Percentiles rank a stretch among this genome's conserved stretches.
Evolutionary conservation across 2,888 invertebrate species (phyloP).

Genomic region (Mechanitis messenoides): DNA sequence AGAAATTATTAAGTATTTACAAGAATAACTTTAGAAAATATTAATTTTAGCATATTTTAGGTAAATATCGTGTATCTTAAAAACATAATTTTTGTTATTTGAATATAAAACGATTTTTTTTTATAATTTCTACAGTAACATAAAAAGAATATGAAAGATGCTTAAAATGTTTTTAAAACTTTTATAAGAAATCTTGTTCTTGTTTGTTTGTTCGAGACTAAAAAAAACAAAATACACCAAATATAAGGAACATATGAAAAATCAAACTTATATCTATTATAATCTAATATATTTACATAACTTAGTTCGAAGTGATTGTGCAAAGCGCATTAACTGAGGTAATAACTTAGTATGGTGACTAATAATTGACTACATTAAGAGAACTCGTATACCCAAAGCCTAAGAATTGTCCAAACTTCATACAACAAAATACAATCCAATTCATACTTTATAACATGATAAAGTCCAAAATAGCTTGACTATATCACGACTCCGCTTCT

Average conservation of each 20-base stretch:
- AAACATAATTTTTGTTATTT: too few species aligned
- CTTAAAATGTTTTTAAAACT: too few species aligned
- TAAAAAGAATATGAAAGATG: too few species aligned
- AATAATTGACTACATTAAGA: slow-evolving; percentile 65
- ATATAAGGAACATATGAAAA: slow-evolving; percentile 1
- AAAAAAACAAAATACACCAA: not conserved
- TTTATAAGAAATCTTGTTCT: too few species aligned
- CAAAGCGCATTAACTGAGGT: slow-evolving; percentile 74
- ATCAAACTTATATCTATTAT: not conserved
- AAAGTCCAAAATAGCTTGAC: slow-evolving; percentile 24
- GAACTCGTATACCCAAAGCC: slow-evolving; percentile 30
- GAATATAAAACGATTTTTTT: too few species aligned
- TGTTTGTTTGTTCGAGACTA: too few species aligned
- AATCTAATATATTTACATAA: slow-evolving; percentile 21
- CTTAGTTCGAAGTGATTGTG: slow-evolving; percentile 58
- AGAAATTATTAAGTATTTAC: slow-evolving; percentile 14
- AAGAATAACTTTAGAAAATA: slow-evolving; percentile 14
- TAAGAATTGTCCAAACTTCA: slow-evolving; percentile 41
- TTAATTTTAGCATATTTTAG: slow-evolving; percentile 4
- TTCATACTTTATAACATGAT: not conserved
- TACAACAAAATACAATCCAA: slow-evolving; percentile 5
- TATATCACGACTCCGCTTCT: slow-evolving; percentile 73
- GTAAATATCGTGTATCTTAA: too few species aligned
- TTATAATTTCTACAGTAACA: too few species aligned
- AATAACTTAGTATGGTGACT: slow-evolving; percentile 74